phyloP scores from a whole-genome alignment of 2,888 invertebrate species.

The Elysia crispata region DNA sequence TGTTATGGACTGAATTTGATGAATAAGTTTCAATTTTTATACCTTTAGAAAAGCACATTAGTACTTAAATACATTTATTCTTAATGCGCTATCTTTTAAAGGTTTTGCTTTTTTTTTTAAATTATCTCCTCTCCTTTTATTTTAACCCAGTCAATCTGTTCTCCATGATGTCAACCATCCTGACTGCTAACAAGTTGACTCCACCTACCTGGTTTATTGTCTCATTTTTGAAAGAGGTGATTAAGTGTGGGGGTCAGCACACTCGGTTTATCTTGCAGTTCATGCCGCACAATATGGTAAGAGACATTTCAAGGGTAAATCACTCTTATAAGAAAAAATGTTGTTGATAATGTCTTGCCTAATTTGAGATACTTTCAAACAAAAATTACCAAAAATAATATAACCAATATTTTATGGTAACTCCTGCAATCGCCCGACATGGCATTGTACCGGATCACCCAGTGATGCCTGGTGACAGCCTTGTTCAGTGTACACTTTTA shows the following conservation, averaged over 20 bases:
- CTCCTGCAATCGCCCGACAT: too few species aligned
- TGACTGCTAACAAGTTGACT: conserved; percentile 72
- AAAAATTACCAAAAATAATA: too few species aligned
- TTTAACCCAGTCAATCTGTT: conserved; percentile 72
- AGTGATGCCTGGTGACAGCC: too few species aligned
- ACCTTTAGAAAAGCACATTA: background rate
- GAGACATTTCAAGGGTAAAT: conserved; percentile 62
- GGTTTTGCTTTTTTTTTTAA: background rate
- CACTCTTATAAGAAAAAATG: too few species aligned
- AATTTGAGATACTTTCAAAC: too few species aligned
- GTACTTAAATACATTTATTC: background rate
- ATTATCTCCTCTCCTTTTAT: background rate
- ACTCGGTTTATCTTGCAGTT: conserved; percentile 75
- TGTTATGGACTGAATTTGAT: too few species aligned
- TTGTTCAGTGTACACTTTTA: too few species aligned
- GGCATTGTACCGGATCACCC: too few species aligned
- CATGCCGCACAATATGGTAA: conserved; percentile 77
- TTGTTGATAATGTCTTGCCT: too few species aligned
- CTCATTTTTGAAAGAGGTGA: conserved; percentile 76
- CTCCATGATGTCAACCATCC: conserved; percentile 74
- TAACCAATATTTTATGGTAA: too few species aligned
- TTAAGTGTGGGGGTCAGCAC: conserved; percentile 75
- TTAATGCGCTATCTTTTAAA: background rate
- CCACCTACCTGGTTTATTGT: conserved; percentile 77
- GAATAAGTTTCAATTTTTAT: too few species aligned